Conservation (phyloP, 2,888 invertebrate species). For the Temnothorax ravouxi region DNA sequence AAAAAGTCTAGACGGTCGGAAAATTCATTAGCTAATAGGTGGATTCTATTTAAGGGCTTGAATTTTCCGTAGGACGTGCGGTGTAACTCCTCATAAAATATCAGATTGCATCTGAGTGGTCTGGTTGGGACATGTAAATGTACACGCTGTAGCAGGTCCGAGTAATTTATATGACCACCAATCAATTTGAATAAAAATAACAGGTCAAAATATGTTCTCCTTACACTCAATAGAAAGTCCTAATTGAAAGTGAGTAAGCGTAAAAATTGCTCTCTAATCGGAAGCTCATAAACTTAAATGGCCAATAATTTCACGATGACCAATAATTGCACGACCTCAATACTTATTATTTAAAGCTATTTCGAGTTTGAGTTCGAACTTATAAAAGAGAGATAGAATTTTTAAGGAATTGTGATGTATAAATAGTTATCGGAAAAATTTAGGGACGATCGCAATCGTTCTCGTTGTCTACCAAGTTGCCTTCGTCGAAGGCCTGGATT, state of each 20-base stretch:
- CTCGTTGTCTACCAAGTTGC: conserved; percentile 53
- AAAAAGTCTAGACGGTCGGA: too few species aligned
- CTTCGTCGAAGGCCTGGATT: conserved; percentile 59
- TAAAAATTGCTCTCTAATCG: conserved; percentile 10
- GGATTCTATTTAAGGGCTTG: too few species aligned
- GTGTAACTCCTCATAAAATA: too few species aligned
- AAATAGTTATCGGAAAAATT: conserved; percentile 51
- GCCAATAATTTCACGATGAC: neutral
- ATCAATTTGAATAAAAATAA: too few species aligned
- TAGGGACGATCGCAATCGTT: conserved; percentile 33
- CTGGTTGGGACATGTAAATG: too few species aligned
- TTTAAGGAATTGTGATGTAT: neutral
- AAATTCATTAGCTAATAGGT: too few species aligned
- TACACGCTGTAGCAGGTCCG: too few species aligned
- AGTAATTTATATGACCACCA: too few species aligned
- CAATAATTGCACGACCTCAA: neutral
- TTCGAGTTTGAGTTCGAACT: neutral
- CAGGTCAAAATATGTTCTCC: too few species aligned
- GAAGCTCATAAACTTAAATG: conserved; percentile 20
- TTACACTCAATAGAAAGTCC: too few species aligned
- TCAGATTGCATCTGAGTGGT: too few species aligned
- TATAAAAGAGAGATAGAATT: neutral
- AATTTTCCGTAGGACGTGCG: too few species aligned
- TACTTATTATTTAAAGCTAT: conserved; percentile 1
- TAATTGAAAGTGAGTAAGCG: neutral